Conservation (phyloP, 2,888 invertebrate genomes). For the Sialis fuliginosa region DNA sequence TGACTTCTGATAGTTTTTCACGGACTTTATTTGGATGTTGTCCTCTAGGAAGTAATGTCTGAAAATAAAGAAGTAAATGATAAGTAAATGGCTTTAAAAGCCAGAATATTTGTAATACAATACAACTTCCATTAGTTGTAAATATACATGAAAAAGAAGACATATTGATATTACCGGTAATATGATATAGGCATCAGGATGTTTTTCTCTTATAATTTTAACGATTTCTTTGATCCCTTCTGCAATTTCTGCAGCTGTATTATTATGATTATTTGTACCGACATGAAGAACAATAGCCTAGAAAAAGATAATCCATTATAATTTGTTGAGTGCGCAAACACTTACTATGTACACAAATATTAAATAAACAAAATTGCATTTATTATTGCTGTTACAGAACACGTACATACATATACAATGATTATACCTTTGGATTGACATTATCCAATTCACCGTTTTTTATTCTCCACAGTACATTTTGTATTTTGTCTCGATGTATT, state of each 20-base stretch:
- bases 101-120: neutral
- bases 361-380: too few species aligned
- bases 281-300: conserved; percentile 74
- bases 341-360: too few species aligned
- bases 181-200: conserved; percentile 65
- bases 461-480: conserved; percentile 81
- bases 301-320: conserved; percentile 12
- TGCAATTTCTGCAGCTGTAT: conserved; percentile 62
- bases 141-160: neutral
- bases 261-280: conserved; percentile 74
- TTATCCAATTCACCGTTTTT: conserved; percentile 78
- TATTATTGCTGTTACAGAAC: too few species aligned
- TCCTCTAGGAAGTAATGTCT: conserved; percentile 80
- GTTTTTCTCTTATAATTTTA: conserved; percentile 51
- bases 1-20: conserved; percentile 58
- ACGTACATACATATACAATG: too few species aligned
- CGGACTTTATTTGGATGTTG: conserved; percentile 68
- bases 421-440: conserved; percentile 64
- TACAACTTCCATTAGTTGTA: neutral
- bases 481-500: conserved; percentile 71
- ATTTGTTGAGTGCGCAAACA: too few species aligned
- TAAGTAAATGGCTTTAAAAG: neutral
- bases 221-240: conserved; percentile 69
- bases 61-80: too few species aligned
- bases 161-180: conserved; percentile 50